Evolutionary conservation across 2,888 invertebrate species (phyloP).

Genomic region (Chironomus tentans): DNA sequence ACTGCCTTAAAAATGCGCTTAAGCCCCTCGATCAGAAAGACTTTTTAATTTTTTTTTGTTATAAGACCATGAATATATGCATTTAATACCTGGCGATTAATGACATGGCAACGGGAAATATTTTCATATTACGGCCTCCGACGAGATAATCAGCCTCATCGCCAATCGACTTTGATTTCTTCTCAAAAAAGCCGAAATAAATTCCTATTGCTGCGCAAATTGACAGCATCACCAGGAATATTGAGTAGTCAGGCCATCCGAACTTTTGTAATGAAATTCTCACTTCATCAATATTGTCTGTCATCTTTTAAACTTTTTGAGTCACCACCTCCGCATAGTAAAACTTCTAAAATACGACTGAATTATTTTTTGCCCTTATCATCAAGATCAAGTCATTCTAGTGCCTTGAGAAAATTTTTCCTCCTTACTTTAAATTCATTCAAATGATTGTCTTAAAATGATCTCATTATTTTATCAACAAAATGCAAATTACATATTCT

Average conservation of each 20-base stretch:
- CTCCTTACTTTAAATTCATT: neutral
- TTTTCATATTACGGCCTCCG: constrained; percentile 57
- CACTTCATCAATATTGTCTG: constrained; percentile 36
- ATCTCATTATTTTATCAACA: neutral
- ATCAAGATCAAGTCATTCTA: too few species aligned
- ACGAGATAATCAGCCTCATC: constrained; percentile 54
- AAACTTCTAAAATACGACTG: constrained; percentile 5
- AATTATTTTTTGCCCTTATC: neutral
- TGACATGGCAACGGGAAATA: constrained; percentile 61
- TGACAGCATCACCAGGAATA: constrained; percentile 66
- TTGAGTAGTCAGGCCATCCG: constrained; percentile 64
- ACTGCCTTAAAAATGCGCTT: neutral
- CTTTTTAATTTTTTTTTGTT: too few species aligned
- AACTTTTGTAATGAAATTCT: constrained; percentile 52
- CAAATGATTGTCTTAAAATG: neutral
- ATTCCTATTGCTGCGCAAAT: constrained; percentile 70
- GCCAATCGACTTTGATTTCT: constrained; percentile 36
- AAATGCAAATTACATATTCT: neutral
- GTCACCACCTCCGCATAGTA: neutral
- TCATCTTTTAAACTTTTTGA: constrained; percentile 14
- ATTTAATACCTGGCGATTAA: constrained; percentile 53
- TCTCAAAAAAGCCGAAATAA: constrained; percentile 70
- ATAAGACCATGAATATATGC: constrained; percentile 16
- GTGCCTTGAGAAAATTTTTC: neutral
- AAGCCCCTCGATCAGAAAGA: neutral